Evolutionary conservation across 2,888 invertebrate species (phyloP).

Genomic region (Netelia virgata): DNA sequence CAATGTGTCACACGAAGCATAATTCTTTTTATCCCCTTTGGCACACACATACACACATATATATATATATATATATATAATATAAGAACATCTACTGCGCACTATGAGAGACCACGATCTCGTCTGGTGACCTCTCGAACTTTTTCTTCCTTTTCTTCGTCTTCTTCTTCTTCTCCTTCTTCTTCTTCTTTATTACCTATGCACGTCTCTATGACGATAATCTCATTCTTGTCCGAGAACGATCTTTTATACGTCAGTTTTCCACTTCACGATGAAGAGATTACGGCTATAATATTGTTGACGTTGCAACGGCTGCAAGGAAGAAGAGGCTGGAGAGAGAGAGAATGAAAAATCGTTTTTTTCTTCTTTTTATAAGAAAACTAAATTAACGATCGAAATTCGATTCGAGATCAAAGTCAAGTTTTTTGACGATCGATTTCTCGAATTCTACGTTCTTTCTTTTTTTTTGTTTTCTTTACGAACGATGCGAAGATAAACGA

Average conservation of each 20-base stretch:
- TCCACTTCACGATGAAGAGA: constrained; percentile 33
- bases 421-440: not conserved
- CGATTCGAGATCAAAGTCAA: not conserved
- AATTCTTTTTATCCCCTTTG: constrained; percentile 40
- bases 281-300: constrained; percentile 30
- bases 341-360: constrained; percentile 13
- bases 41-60: not conserved
- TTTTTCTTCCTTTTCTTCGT: constrained; percentile 28
- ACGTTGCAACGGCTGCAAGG: not conserved
- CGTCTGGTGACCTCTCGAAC: constrained; percentile 56
- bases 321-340: not conserved
- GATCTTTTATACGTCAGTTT: constrained; percentile 46
- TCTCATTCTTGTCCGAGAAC: constrained; percentile 10
- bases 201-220: constrained; percentile 35
- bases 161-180: constrained; percentile 34
- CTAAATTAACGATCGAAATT: not conserved
- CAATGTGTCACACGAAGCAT: constrained; percentile 34
- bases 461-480: not conserved
- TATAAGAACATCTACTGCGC: constrained; percentile 21
- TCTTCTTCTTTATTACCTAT: constrained; percentile 1
- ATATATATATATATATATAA: not conserved
- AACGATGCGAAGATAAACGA: no score
- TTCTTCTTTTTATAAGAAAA: not conserved
- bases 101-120: constrained; percentile 7
- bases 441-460: not conserved